These are phyloP conservation scores for Lytechinus pictus DNA, from an alignment of 35 echinoderm and acorn worm species.

Conservation along the genomic window DNA sequence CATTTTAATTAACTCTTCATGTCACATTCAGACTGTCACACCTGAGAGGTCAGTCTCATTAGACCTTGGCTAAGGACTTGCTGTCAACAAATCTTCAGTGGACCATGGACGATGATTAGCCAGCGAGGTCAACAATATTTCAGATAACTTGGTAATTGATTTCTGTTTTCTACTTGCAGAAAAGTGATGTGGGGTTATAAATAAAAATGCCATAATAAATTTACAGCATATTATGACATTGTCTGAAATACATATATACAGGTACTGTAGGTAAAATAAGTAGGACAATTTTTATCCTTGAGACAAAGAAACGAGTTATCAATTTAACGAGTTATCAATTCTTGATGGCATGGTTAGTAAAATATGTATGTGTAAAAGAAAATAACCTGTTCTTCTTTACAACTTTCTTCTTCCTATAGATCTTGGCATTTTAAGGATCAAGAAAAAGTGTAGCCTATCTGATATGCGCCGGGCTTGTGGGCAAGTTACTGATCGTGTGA, in stretches of 20 bases:
- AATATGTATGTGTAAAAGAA: too few species aligned
- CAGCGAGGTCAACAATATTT: slow-evolving; percentile 1
- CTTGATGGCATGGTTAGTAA: too few species aligned
- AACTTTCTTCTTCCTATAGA: too few species aligned
- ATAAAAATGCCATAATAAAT: neutral
- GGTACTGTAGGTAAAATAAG: too few species aligned
- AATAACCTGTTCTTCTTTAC: too few species aligned
- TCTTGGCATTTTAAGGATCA: too few species aligned
- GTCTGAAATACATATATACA: neutral
- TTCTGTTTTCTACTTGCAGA: neutral
- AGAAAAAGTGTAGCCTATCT: too few species aligned
- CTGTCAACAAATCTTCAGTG: neutral
- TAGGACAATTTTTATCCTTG: too few species aligned
- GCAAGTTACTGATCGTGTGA: too few species aligned
- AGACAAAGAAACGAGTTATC: too few species aligned
- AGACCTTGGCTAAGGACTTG: neutral
- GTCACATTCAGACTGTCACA: slow-evolving; percentile 9
- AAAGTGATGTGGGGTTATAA: neutral
- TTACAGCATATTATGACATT: neutral
- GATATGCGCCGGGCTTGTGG: too few species aligned
- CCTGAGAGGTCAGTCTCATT: neutral
- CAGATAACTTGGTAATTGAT: neutral
- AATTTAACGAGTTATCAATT: too few species aligned
- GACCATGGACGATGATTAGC: neutral
- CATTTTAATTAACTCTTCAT: neutral